A percentile compares a stretch with the other conserved stretches of the same genome.
phyloP scores from a whole-genome alignment of 2,888 invertebrate species.

The Holacanthella duospinosa region DNA sequence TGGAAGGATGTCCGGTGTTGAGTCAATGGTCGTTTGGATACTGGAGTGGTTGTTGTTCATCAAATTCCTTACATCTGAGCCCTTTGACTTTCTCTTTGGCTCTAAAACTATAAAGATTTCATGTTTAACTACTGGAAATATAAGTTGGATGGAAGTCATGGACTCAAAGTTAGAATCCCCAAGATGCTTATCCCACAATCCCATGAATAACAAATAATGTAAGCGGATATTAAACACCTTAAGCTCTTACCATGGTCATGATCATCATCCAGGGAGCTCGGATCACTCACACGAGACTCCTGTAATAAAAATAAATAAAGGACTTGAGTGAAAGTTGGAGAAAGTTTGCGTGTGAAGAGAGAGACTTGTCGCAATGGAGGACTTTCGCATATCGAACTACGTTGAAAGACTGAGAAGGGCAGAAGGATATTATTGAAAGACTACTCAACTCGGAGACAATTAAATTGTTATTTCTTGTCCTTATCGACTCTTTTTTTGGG shows the following conservation, averaged over 20 bases:
- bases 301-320: conserved; percentile 7
- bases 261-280: conserved; percentile 5
- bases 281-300: conserved; percentile 8
- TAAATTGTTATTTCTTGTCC: neutral
- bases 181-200: no score
- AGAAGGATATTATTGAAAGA: neutral
- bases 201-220: no score
- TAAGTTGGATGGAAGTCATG: no score
- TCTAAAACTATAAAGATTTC: neutral
- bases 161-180: no score
- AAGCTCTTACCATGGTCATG: conserved; percentile 6
- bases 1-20: conserved; percentile 10
- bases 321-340: neutral
- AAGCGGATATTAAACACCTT: no score
- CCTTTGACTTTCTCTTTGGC: conserved; percentile 1
- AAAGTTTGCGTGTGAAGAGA: neutral
- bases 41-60: conserved; percentile 2
- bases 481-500: neutral
- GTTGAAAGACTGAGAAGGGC: neutral
- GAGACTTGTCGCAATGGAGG: no score
- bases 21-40: no score
- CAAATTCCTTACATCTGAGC: neutral
- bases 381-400: no score
- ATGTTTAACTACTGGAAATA: no score
- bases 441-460: neutral